phyloP scores from a whole-genome alignment of 2,797 vertebrate genomes.

The Pteronotus mesoamericanus region DNA sequence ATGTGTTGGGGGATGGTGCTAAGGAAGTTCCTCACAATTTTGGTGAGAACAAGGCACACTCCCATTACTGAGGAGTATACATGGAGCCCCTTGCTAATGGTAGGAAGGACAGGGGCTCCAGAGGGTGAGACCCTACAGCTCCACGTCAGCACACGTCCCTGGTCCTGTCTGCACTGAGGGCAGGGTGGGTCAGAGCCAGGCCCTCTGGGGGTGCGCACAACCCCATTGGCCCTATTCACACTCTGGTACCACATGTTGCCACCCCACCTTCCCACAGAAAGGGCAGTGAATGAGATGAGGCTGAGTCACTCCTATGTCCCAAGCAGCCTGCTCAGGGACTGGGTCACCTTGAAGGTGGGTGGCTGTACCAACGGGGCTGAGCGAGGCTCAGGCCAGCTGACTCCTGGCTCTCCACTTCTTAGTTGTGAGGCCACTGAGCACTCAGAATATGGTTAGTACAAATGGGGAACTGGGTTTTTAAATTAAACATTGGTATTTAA shows the following conservation, averaged over 20 bases:
- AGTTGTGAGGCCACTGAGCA: no score
- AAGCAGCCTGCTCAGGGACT: background rate
- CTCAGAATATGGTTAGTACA: accelerated
- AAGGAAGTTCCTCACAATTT: background rate
- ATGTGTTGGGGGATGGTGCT: accelerated
- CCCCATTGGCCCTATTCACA: background rate
- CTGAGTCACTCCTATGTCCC: background rate
- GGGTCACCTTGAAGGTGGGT: background rate
- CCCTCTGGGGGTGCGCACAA: background rate
- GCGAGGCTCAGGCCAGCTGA: background rate
- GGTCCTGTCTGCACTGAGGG: background rate
- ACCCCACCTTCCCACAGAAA: background rate
- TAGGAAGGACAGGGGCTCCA: background rate
- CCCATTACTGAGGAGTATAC: background rate
- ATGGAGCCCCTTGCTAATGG: background rate
- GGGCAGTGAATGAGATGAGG: background rate
- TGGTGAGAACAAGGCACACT: background rate
- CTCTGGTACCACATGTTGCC: background rate
- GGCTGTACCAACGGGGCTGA: background rate
- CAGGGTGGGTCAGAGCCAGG: background rate
- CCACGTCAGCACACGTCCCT: background rate
- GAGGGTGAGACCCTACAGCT: background rate
- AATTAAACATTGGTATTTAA: background rate
- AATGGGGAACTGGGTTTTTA: background rate
- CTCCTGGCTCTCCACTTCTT: background rate